Evolutionary conservation across 2,888 invertebrate genomes (phyloP).

Genomic region (Agrotis ipsilon): DNA sequence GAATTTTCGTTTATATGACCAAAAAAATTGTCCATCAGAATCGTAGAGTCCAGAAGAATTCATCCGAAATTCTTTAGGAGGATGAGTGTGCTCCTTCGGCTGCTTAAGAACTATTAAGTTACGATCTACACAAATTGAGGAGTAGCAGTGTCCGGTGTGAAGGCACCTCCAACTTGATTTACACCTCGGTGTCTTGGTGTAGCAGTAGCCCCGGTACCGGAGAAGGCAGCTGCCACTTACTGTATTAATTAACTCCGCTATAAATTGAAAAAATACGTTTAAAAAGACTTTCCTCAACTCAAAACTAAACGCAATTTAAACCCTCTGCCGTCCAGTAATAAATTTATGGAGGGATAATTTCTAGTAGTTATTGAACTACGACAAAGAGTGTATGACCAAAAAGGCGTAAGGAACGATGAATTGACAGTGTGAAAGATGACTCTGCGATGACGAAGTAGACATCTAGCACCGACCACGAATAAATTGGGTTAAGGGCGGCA

Average conservation of each 20-base stretch:
- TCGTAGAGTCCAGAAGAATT: slow-evolving; percentile 47
- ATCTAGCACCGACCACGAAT: too few relatives aligned
- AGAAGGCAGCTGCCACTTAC: slow-evolving; percentile 61
- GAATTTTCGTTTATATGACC: slow-evolving; percentile 16
- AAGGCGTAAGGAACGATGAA: too few relatives aligned
- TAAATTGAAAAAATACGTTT: slow-evolving; percentile 11
- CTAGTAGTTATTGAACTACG: not conserved
- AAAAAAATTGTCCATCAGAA: slow-evolving; percentile 13
- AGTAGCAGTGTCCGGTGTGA: slow-evolving; percentile 70
- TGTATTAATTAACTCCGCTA: slow-evolving; percentile 67
- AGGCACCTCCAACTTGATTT: slow-evolving; percentile 72
- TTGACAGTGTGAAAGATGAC: too few relatives aligned
- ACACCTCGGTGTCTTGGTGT: slow-evolving; percentile 61
- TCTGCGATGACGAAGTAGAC: too few relatives aligned
- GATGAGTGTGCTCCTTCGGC: slow-evolving; percentile 61
- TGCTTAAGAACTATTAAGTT: slow-evolving; percentile 37
- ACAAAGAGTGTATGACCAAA: not conserved
- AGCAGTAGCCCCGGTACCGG: slow-evolving; percentile 68
- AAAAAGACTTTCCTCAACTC: not conserved
- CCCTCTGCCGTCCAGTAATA: not conserved
- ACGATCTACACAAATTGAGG: slow-evolving; percentile 57
- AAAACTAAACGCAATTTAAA: too few relatives aligned
- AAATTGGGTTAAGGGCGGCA: too few relatives aligned
- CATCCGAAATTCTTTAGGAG: slow-evolving; percentile 51
- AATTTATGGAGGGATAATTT: not conserved